A percentile compares a stretch with the other conserved stretches of the same genome.
These are phyloP conservation scores for Aplocera efformata DNA, from an alignment of 2,888 invertebrate species.

Conservation along the genomic window DNA sequence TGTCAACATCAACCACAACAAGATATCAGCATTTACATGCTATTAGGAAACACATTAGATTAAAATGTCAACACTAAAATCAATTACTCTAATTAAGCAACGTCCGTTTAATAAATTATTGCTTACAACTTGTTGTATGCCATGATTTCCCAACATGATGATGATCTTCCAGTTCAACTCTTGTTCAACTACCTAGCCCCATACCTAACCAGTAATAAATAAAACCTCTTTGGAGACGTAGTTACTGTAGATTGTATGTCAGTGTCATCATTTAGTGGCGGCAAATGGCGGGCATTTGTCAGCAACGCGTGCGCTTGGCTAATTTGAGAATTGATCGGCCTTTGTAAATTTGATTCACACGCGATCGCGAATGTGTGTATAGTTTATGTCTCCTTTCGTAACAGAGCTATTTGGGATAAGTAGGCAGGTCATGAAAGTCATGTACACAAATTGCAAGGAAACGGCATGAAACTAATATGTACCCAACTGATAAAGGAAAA, in stretches of 20 bases:
- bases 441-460: constrained; percentile 9
- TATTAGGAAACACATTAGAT: constrained; percentile 21
- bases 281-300: constrained; percentile 22
- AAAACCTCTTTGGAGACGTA: constrained; percentile 1
- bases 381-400: constrained; percentile 26
- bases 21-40: constrained; percentile 3
- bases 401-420: constrained; percentile 23
- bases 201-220: background rate
- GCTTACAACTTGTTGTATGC: constrained; percentile 14
- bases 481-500: no score
- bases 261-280: constrained; percentile 34
- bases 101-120: constrained; percentile 22
- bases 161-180: constrained; percentile 13
- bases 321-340: constrained; percentile 26
- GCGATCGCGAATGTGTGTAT: constrained; percentile 34
- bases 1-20: background rate
- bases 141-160: constrained; percentile 18
- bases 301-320: constrained; percentile 23
- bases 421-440: constrained; percentile 23
- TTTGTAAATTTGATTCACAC: constrained; percentile 47
- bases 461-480: constrained; percentile 1
- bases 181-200: no score
- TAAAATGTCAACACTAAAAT: constrained; percentile 26
- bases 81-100: constrained; percentile 26
- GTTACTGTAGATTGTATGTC: constrained; percentile 32